Evolutionary conservation across 1,140 invertebrate species (phyloP).

Genomic region (Forficula auricularia): DNA sequence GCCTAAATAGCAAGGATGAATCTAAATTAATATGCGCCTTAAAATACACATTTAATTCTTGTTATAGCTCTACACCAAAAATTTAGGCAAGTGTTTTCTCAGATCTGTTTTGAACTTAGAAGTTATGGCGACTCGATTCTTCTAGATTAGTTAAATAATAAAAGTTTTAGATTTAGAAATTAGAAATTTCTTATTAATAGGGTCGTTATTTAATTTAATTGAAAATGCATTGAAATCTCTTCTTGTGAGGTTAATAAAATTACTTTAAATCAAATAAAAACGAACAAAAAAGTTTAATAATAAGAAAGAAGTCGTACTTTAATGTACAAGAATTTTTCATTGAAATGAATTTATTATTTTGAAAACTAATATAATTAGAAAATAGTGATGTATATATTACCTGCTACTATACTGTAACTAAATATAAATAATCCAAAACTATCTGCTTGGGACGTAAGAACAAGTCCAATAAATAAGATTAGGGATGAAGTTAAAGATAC

Average conservation of each 20-base stretch:
- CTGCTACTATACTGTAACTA: constrained; percentile 42
- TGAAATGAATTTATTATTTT: not conserved
- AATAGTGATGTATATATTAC: constrained; percentile 27
- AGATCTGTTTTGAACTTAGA: no score
- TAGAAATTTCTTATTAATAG: no score
- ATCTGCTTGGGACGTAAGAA: constrained; percentile 30
- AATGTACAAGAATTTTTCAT: no score
- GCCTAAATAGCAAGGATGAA: no score
- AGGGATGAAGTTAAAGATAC: constrained; percentile 32
- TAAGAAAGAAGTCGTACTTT: not conserved
- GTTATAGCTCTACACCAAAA: no score
- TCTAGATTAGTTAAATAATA: no score
- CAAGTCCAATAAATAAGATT: constrained; percentile 32
- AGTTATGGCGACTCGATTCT: no score
- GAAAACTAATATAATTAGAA: not conserved
- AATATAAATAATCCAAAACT: constrained; percentile 36
- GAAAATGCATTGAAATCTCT: constrained; percentile 12
- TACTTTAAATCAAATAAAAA: not conserved
- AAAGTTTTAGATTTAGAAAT: no score
- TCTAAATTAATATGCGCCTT: no score
- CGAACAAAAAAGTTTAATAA: not conserved
- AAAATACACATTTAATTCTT: no score
- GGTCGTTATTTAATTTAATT: no score
- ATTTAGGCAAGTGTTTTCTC: no score
- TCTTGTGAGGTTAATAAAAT: constrained; percentile 5